Percentiles rank a stretch among this genome's conserved stretches.
phyloP scores from a whole-genome alignment of 1,140 invertebrate genomes.

The Drosophila saltans region DNA sequence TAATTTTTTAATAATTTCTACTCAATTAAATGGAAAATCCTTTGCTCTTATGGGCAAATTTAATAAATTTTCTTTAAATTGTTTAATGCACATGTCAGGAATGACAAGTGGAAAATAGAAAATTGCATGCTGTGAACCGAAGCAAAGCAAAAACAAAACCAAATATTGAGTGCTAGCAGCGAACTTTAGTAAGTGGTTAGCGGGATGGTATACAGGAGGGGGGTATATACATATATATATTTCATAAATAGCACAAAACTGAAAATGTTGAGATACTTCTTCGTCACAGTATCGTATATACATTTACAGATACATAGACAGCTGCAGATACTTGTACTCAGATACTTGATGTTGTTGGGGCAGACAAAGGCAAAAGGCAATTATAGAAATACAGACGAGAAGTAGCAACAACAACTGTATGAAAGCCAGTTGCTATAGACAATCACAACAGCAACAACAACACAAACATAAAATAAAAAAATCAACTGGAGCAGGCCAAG shows the following conservation, averaged over 20 bases:
- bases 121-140: conserved; percentile 43
- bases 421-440: conserved; percentile 75
- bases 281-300: conserved; percentile 25
- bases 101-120: conserved; percentile 18
- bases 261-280: conserved; percentile 49
- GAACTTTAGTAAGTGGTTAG: conserved; percentile 15
- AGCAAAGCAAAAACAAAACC: background rate
- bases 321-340: conserved; percentile 38
- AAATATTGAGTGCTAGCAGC: conserved; percentile 44
- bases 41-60: background rate
- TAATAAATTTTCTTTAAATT: background rate
- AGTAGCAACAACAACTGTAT: conserved; percentile 68
- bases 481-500: conserved; percentile 32
- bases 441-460: conserved; percentile 54
- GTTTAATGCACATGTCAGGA: conserved; percentile 25
- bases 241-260: conserved; percentile 46
- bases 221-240: conserved; percentile 15
- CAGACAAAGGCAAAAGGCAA: conserved; percentile 74
- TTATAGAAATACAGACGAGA: conserved; percentile 74
- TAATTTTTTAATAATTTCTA: background rate
- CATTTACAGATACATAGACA: conserved; percentile 25
- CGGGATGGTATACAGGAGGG: background rate
- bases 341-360: conserved; percentile 63
- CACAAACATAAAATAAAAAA: conserved; percentile 32
- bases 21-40: background rate